These are phyloP conservation scores for Polymixis flavicincta DNA, from an alignment of 2,888 invertebrate species.

Conservation along the genomic window DNA sequence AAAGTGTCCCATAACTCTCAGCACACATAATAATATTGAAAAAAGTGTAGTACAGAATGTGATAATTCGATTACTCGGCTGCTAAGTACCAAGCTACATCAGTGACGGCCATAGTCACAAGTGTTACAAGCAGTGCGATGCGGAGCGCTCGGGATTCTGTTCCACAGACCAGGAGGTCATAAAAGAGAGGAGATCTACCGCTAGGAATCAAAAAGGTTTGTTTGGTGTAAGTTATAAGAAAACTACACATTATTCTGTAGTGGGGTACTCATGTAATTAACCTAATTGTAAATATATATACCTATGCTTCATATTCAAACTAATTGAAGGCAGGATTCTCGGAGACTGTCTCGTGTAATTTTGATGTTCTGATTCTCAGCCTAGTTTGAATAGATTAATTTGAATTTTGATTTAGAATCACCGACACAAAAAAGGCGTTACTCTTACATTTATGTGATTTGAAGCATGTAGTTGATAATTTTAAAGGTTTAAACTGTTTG, in stretches of 20 bases:
- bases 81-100: background rate
- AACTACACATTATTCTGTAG: background rate
- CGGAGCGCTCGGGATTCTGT: slow-evolving; percentile 53
- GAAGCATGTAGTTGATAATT: background rate
- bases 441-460: background rate
- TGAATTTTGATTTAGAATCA: too few species aligned
- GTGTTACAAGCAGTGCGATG: slow-evolving; percentile 26
- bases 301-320: too few species aligned
- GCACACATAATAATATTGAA: background rate
- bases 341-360: too few species aligned
- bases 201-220: slow-evolving; percentile 46
- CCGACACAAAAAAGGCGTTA: background rate
- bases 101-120: background rate
- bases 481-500: background rate
- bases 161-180: slow-evolving; percentile 49
- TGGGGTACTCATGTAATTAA: background rate
- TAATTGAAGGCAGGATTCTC: too few species aligned
- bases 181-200: slow-evolving; percentile 51
- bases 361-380: too few species aligned
- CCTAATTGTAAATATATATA: background rate
- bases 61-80: slow-evolving; percentile 13
- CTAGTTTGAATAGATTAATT: too few species aligned
- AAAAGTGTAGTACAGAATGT: background rate
- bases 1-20: background rate
- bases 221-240: slow-evolving; percentile 46